Percentiles rank a stretch among this genome's conserved stretches.
Evolutionary conservation across 2,797 vertebrate genomes (phyloP).

Genomic region (Enteromius treurensis): DNA sequence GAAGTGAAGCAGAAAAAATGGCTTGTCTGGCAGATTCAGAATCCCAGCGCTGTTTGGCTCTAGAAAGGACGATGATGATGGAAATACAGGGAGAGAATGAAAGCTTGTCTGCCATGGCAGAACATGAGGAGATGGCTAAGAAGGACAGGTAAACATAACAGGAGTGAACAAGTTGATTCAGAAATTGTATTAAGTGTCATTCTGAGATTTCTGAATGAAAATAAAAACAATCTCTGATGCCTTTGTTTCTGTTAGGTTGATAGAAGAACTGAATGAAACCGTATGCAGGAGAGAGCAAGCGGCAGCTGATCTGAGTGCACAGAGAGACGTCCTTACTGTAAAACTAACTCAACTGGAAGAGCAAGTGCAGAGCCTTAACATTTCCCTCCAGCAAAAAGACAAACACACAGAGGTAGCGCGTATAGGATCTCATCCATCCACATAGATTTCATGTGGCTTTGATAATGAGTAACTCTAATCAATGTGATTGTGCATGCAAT

Average conservation of each 20-base stretch:
- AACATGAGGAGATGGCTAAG: slow-evolving; percentile 62
- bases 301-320: slow-evolving; percentile 66
- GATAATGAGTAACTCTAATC: not conserved
- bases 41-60: slow-evolving; percentile 77
- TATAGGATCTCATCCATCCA: not conserved
- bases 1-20: slow-evolving; percentile 78
- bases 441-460: not conserved
- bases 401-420: slow-evolving; percentile 68
- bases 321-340: slow-evolving; percentile 69
- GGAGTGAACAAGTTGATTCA: not conserved
- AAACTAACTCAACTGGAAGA: slow-evolving; percentile 65
- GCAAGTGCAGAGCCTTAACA: slow-evolving; percentile 63
- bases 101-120: slow-evolving; percentile 20
- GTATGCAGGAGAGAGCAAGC: slow-evolving; percentile 73
- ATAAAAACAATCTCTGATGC: not conserved
- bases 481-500: slow-evolving; percentile 7
- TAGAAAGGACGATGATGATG: slow-evolving; percentile 81
- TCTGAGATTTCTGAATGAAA: not conserved
- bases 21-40: slow-evolving; percentile 78
- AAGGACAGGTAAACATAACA: slow-evolving; percentile 77
- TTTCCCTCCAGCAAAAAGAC: slow-evolving; percentile 62
- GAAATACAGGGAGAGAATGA: slow-evolving; percentile 58
- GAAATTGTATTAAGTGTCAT: not conserved
- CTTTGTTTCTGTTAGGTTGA: slow-evolving; percentile 72
- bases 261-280: slow-evolving; percentile 76